Evolutionary conservation across 2,888 invertebrate species (phyloP).

Genomic region (Bellardia bayeri): DNA sequence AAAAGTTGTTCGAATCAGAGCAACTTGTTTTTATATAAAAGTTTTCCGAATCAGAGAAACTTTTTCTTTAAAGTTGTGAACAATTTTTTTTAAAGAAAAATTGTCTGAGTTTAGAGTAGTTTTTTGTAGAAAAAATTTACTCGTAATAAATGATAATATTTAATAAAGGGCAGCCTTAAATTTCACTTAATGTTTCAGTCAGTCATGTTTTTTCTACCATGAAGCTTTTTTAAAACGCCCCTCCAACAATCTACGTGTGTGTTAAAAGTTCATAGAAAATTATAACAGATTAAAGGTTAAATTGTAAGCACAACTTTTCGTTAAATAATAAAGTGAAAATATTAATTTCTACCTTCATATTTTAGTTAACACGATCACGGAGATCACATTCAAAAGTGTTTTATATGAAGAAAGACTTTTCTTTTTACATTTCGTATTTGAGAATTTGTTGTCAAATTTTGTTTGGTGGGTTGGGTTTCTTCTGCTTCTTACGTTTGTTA

Average conservation of each 20-base stretch:
- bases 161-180: too few relatives aligned
- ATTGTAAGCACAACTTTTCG: slow-evolving; percentile 24
- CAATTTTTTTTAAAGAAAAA: too few relatives aligned
- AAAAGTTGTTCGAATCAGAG: not conserved
- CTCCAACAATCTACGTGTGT: slow-evolving; percentile 18
- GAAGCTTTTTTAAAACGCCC: not conserved
- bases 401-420: not conserved
- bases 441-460: not conserved
- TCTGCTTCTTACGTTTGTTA: not conserved
- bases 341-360: not conserved
- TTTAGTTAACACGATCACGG: not conserved
- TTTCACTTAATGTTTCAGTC: too few relatives aligned
- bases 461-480: not conserved
- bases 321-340: slow-evolving; percentile 42
- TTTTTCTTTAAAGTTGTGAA: too few relatives aligned
- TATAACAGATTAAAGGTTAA: slow-evolving; percentile 63
- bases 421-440: not conserved
- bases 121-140: not conserved
- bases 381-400: not conserved
- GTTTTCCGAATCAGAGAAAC: not conserved
- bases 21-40: not conserved
- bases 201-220: not conserved
- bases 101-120: not conserved
- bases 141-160: too few relatives aligned
- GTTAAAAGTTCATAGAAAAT: slow-evolving; percentile 61